Conservation (phyloP, 2,888 invertebrate genomes). For the Punctoribates punctum region DNA sequence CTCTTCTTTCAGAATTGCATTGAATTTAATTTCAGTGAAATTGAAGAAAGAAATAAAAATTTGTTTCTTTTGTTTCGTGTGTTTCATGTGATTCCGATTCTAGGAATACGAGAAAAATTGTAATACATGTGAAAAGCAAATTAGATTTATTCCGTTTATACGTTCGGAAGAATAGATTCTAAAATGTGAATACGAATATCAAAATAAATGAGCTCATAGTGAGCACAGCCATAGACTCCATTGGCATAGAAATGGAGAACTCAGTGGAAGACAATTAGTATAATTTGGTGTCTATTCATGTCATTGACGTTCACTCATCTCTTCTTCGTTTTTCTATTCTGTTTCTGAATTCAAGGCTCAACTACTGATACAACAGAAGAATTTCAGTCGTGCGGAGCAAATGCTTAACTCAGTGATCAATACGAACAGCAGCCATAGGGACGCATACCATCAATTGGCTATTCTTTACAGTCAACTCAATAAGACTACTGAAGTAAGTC, state of each 20-base stretch:
- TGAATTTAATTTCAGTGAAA: too few relatives aligned
- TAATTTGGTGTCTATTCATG: constrained; percentile 32
- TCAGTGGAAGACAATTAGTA: not conserved
- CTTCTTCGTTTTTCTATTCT: not conserved
- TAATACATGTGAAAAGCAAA: too few relatives aligned
- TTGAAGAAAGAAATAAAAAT: too few relatives aligned
- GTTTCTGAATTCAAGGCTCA: constrained; percentile 46
- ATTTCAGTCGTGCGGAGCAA: constrained; percentile 47
- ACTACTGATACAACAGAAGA: constrained; percentile 48
- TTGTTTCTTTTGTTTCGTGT: too few relatives aligned
- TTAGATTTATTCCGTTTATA: too few relatives aligned
- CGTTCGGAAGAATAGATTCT: too few relatives aligned
- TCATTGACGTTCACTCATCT: constrained; percentile 1
- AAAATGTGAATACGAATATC: too few relatives aligned
- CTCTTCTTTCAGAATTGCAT: too few relatives aligned
- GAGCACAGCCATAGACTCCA: too few relatives aligned
- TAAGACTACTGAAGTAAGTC: constrained; percentile 49
- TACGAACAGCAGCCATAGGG: constrained; percentile 46
- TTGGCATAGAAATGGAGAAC: not conserved
- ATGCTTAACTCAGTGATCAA: constrained; percentile 45
- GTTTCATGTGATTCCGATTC: too few relatives aligned
- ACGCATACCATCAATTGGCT: constrained; percentile 48
- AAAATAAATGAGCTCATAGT: too few relatives aligned
- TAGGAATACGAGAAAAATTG: too few relatives aligned
- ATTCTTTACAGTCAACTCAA: constrained; percentile 48